These are phyloP conservation scores for Drosophila kambysellisi DNA, from an alignment of 2,888 invertebrate genomes.

Conservation along the genomic window DNA sequence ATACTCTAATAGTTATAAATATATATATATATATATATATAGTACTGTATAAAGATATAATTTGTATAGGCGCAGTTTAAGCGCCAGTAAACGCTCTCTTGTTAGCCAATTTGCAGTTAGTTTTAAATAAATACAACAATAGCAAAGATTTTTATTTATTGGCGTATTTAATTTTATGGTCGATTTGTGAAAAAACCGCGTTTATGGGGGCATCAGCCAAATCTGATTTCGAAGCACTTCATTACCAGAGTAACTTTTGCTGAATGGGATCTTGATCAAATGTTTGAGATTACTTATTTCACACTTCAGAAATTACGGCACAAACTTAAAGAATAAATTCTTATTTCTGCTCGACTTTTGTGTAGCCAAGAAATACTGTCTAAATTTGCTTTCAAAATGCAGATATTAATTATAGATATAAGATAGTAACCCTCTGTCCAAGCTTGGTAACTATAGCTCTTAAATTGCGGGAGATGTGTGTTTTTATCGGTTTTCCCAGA, in stretches of 20 bases:
- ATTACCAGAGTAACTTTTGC: neutral
- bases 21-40: neutral
- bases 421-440: too few species aligned
- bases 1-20: slow-evolving; percentile 35
- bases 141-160: slow-evolving; percentile 11
- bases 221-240: too few species aligned
- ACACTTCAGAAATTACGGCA: neutral
- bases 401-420: too few species aligned
- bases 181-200: neutral
- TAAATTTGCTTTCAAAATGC: too few species aligned
- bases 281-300: neutral
- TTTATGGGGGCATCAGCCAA: neutral
- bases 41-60: neutral
- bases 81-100: slow-evolving; percentile 36
- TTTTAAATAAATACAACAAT: slow-evolving; percentile 55
- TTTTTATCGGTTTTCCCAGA: too few species aligned
- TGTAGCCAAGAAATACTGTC: neutral
- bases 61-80: slow-evolving; percentile 2
- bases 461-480: too few species aligned
- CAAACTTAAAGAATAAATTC: neutral
- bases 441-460: too few species aligned
- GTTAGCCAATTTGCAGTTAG: slow-evolving; percentile 68
- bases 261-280: neutral
- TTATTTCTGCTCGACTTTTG: neutral
- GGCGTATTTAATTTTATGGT: neutral